Base-by-base conservation (phyloP, 1,140 invertebrate genomes). In the Maconellicoccus hirsutus region DNA sequence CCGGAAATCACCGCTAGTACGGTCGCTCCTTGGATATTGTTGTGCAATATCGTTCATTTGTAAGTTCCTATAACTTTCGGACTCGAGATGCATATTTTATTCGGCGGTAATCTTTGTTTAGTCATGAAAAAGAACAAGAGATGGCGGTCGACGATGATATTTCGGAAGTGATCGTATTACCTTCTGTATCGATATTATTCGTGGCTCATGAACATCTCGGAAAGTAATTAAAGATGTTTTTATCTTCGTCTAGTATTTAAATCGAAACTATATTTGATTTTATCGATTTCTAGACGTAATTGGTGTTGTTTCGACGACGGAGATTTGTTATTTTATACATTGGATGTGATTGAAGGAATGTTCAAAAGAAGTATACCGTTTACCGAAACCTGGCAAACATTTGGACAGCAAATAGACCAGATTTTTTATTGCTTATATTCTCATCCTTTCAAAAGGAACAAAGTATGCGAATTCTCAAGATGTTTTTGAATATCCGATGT, bases 391-490 rank as follows among this genome's bases (percentile, higher is more conserved):
- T 42, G 71, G 22, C n/a, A 59, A 19, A 72, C 72, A 7, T 79
- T 93, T 2, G 83, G 84, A 59, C 86, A 89, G 71, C 86, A 89
- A 71, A 80, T 95, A 72, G 93, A 96, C 75, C 93, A 97, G 79
- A 88, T 90, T 75, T 87, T 95, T 69, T 94, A 86, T 78, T 97
- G 94, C 79, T 80, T 97, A 1, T 96, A 91, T 79, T 87, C 88
- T 22, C 90, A 94, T 81, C 90, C 92, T 0, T 85, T 85, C 73
- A 93, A 88, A 78, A 90, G 88, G 76, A 86, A 82, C 1, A 89
- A 89, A 75, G 79, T 81, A 25, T 79, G 69, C 16, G n/a, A 12
- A 39, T 33, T 70, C 23, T 71, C 29, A 12, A 33, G 12, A 6
- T 33, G 4, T 12, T 33, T 12, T 33, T 33, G 29, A 6, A n/a